Base-by-base conservation (phyloP, 2,797 vertebrate genomes). In the Limosa lapponica region DNA sequence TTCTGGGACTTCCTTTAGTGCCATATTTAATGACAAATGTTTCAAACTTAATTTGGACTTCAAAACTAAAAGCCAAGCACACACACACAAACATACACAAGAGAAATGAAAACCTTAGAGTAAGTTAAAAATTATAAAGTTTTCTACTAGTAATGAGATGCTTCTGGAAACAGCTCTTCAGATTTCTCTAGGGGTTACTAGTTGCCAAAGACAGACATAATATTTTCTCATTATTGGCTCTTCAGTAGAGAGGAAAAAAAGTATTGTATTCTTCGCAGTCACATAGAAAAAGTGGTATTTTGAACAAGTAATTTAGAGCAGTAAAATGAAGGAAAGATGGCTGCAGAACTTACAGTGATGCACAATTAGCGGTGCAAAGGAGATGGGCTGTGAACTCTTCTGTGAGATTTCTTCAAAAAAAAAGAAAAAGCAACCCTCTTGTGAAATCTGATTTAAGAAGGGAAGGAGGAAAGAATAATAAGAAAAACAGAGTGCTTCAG, bases 191-290 rank as follows among this genome's bases (percentile, higher is more conserved):
- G 96, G 89, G 97, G 77, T 66, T 96, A 97, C 82, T 93, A 91
- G 94, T 96, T 98, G 96, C 92, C 95, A 96, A 95, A 98, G 94
- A 96, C 82, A 97, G 83, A 93, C 86, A 94, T 88, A 97, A 96
- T 97, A 98, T 98, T 98, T 98, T 97, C 97, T 98, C 94, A 97
- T 98, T 98, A 98, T 98, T 98, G 96, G 81, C 82, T 97, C 93
- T 96, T 97, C 93, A 90, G 93, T 81, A 95, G 90, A 95, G 87
- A 96, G 48, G 72, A 96, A 97, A 95, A 78, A 65, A 66, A 82
- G 36, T 87, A 90, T 87, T 48, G 0, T 91, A 87, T 96, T 97
- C 92, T 97, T 96, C 96, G 87, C 89, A 92, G 85, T 93, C 90
- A 95, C 75, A 89, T 36, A 49, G 87, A 97, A 95, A 89, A 97